These are phyloP conservation scores for Rhingia rostrata DNA, from an alignment of 2,888 invertebrate genomes.

Conservation along the genomic window DNA sequence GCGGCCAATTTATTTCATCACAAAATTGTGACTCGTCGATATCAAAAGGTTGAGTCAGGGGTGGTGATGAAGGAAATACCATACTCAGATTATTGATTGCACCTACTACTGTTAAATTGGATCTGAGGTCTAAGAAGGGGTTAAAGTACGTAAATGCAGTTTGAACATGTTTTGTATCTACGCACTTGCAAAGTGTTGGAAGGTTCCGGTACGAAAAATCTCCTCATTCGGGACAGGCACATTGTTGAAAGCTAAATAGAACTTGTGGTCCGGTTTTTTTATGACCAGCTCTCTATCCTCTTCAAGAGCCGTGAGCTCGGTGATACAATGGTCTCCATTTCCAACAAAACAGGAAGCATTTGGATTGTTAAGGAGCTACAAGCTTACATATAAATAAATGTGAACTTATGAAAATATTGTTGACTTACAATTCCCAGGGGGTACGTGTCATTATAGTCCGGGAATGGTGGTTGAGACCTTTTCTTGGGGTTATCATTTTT, in stretches of 20 bases:
- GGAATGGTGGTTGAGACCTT: conserved; percentile 63
- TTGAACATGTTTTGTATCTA: conserved; percentile 52
- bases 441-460: conserved; percentile 67
- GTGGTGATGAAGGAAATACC: conserved; percentile 89
- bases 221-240: conserved; percentile 75
- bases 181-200: conserved; percentile 78
- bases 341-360: conserved; percentile 75
- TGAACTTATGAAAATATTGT: too few relatives aligned
- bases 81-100: conserved; percentile 89
- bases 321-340: conserved; percentile 74
- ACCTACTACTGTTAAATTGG: conserved; percentile 80
- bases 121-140: conserved; percentile 73
- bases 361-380: conserved; percentile 77
- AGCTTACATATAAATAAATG: neutral
- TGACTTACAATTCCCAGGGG: conserved; percentile 66
- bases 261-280: conserved; percentile 76
- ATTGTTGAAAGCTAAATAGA: conserved; percentile 77
- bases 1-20: conserved; percentile 75
- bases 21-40: conserved; percentile 79
- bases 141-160: neutral
- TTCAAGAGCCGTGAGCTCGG: conserved; percentile 72
- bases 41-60: conserved; percentile 86
- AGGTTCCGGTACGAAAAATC: conserved; percentile 75
- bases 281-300: conserved; percentile 71
- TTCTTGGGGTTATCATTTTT: conserved; percentile 36